Conservation (phyloP, 2,797 vertebrate genomes). For the Melanotaenia nigrans region DNA sequence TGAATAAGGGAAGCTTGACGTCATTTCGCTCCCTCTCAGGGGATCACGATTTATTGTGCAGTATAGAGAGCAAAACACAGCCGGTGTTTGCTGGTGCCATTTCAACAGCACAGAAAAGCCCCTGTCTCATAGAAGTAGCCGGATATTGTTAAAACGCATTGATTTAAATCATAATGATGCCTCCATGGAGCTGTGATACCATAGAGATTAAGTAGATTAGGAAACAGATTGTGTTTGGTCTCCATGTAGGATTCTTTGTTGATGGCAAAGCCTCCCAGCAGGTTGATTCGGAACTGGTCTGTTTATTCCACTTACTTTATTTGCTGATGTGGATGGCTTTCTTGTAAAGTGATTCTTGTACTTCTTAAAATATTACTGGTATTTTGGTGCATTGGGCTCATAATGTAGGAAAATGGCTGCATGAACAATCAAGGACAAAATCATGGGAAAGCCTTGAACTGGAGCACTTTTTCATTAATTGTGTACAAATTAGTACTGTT, state of each 20-base stretch:
- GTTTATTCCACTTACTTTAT: slow-evolving; percentile 24
- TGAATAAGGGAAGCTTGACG: slow-evolving; percentile 71
- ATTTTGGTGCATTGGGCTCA: background rate
- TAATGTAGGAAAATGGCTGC: background rate
- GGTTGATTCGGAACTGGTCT: slow-evolving; percentile 30
- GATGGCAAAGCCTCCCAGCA: slow-evolving; percentile 25
- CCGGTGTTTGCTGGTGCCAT: slow-evolving; percentile 55
- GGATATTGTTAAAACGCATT: slow-evolving; percentile 47
- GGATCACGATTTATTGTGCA: slow-evolving; percentile 68
- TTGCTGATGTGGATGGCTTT: slow-evolving; percentile 7
- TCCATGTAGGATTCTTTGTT: slow-evolving; percentile 32
- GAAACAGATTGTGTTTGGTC: slow-evolving; percentile 35
- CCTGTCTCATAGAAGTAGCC: slow-evolving; percentile 27
- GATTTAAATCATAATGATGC: slow-evolving; percentile 53
- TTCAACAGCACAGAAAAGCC: slow-evolving; percentile 58
- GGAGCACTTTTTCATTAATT: background rate
- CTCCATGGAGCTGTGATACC: slow-evolving; percentile 48
- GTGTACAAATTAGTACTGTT: background rate
- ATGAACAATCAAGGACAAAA: background rate
- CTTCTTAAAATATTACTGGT: background rate
- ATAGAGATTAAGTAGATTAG: slow-evolving; percentile 56
- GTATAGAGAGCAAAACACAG: slow-evolving; percentile 56
- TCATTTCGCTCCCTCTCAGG: slow-evolving; percentile 63
- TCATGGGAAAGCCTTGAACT: background rate
- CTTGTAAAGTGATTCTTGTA: background rate